A percentile compares a stretch with the other conserved stretches of the same genome.
phyloP scores from a whole-genome alignment of 2,888 invertebrate species.

The Coenonympha arcania region DNA sequence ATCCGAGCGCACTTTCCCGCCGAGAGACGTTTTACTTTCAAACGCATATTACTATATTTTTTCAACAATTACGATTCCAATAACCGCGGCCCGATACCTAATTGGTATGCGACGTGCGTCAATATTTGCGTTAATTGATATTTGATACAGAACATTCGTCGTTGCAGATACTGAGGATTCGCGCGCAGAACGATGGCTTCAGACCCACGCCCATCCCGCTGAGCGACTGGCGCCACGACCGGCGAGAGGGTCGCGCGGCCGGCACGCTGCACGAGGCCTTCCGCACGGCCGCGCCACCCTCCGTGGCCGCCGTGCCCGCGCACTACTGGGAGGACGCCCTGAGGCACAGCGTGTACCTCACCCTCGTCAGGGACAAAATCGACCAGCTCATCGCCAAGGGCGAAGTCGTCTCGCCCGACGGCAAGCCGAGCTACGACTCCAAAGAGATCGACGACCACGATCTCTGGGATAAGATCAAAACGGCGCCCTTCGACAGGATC shows the following conservation, averaged over 20 bases:
- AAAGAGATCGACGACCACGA: constrained; percentile 61
- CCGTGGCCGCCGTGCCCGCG: constrained; percentile 47
- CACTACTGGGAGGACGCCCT: constrained; percentile 79
- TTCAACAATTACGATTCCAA: constrained; percentile 28
- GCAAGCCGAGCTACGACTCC: constrained; percentile 39
- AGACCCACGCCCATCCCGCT: constrained; percentile 64
- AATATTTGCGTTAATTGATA: constrained; percentile 12
- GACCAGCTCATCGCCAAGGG: constrained; percentile 64
- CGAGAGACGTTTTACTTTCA: constrained; percentile 67
- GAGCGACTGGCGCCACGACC: constrained; percentile 47
- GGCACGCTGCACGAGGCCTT: constrained; percentile 47
- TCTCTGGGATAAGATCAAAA: constrained; percentile 67
- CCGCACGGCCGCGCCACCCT: constrained; percentile 37
- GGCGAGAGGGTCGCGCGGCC: constrained; percentile 36
- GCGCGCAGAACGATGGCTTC: constrained; percentile 49
- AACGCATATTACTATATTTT: constrained; percentile 61
- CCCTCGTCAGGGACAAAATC: constrained; percentile 74
- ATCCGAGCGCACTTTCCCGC: constrained; percentile 59
- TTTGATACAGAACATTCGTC: constrained; percentile 14
- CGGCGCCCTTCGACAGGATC: constrained; percentile 59
- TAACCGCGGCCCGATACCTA: constrained; percentile 14
- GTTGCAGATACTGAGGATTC: constrained; percentile 53
- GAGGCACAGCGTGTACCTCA: constrained; percentile 78
- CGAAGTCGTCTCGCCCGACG: constrained; percentile 40
- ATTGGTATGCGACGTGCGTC: constrained; percentile 22